phyloP scores from a whole-genome alignment of 1,140 invertebrate species.

The Drosophila fuyamai region DNA sequence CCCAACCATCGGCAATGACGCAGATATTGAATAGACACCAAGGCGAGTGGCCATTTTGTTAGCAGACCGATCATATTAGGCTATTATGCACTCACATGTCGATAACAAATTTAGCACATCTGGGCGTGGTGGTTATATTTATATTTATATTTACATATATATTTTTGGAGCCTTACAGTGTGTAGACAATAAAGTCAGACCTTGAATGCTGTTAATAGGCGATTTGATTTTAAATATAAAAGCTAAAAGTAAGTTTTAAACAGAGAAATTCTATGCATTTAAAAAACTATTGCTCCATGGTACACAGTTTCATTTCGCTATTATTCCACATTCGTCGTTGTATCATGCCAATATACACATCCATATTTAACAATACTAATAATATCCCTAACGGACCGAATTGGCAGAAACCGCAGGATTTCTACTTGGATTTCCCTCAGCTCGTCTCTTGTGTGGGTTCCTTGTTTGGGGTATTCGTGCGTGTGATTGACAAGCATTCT shows the following conservation, averaged over 20 bases:
- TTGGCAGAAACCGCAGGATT: neutral
- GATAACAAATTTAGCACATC: conserved; percentile 15
- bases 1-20: conserved; percentile 19
- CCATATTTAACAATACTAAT: conserved; percentile 8
- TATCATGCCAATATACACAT: conserved; percentile 3
- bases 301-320: no score
- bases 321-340: no score
- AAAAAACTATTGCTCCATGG: no score
- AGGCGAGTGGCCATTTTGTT: conserved; percentile 16
- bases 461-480: conserved; percentile 39
- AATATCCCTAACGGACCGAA: neutral
- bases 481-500: conserved; percentile 75
- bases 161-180: no score
- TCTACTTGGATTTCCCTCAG: neutral
- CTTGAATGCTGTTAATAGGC: no score
- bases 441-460: conserved; percentile 17
- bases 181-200: no score
- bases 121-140: conserved; percentile 4
- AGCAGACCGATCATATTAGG: neutral
- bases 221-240: no score
- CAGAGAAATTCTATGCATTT: no score
- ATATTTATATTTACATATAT: conserved; percentile 3
- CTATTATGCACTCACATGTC: neutral
- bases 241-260: no score
- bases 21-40: conserved; percentile 9